Evolutionary conservation across 2,797 vertebrate genomes (phyloP).

Genomic region (Pogonophryne albipinna): DNA sequence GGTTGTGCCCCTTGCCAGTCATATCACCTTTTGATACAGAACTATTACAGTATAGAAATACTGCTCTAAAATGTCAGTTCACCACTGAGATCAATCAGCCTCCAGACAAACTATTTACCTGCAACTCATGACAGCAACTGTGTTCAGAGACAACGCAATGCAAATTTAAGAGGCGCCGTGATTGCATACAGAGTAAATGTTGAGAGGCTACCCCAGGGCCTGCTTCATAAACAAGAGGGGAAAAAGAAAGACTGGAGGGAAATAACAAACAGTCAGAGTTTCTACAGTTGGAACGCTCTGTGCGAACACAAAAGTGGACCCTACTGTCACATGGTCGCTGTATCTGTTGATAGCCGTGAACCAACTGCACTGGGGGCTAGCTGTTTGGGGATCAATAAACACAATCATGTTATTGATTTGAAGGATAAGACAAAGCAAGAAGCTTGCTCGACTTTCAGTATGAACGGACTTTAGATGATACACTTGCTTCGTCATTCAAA

Average conservation of each 20-base stretch:
- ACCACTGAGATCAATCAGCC: not conserved
- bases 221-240: not conserved
- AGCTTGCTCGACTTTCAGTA: no score
- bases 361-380: no score
- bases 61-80: not conserved
- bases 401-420: no score
- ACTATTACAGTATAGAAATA: not conserved
- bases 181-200: not conserved
- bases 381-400: no score
- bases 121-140: not conserved
- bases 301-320: no score
- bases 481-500: no score
- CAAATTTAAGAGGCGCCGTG: not conserved
- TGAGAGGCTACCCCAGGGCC: not conserved
- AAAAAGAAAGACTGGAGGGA: not conserved
- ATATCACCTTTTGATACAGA: slow-evolving; percentile 4
- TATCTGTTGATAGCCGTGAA: no score
- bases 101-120: slow-evolving; percentile 5
- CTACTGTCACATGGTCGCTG: no score
- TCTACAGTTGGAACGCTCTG: no score
- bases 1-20: slow-evolving; percentile 9
- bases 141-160: not conserved
- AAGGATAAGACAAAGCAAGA: not conserved
- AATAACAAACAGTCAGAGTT: not conserved
- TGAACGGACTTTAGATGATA: no score